Base-by-base conservation (phyloP, 1,140 invertebrate species). In the Theocolax elegans region DNA sequence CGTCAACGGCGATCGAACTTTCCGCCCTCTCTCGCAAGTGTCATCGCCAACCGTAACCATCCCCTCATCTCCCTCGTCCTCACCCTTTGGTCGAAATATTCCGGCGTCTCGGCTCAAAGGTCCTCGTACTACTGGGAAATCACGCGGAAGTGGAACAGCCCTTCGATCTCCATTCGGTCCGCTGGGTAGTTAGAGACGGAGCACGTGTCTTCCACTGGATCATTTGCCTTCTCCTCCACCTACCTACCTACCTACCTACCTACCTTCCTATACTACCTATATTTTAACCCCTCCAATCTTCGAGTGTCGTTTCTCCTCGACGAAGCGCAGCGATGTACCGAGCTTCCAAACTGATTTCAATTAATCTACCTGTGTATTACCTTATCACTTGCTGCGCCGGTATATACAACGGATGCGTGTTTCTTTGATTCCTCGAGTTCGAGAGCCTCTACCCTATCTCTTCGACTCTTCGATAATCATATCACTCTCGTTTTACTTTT, bases 261-360 rank as follows among this genome's bases (percentile, higher is more conserved):
- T 31, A 17, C 3, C 42, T 42, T 48, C n/a, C n/a, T n/a, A n/a
- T n/a, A n/a, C n/a, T 46, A 27, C 8, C 38, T 12, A 1, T 2
- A 7, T 17, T 51, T 51, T 51, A 19, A 53, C 35, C 31, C 21
- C 40, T n/a, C 17, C 15, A 19, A 35, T 2, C 49, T 73, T 63
- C 59, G 74, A 66, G 73, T 74, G 71, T 68, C 60, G 71, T 76
- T 74, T 72, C 70, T 66, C 51, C 46, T 72, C 64, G 62, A 71
- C 42, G 54, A 70, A 29, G 15, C 21, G 6, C 21, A 8, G 42
- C 42, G 12, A 12, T 12, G 21, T 53, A 53, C 58, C 51, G 66
- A 67, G 65, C 66, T 67, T 66, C 63, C 66, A 58, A 73, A 72
- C 67, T 60, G 65, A 72, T 74, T 76, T 77, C 66, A 76, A 77